Evolutionary conservation across 2,888 invertebrate genomes (phyloP).

Genomic region (Schrankia costaestrigalis): DNA sequence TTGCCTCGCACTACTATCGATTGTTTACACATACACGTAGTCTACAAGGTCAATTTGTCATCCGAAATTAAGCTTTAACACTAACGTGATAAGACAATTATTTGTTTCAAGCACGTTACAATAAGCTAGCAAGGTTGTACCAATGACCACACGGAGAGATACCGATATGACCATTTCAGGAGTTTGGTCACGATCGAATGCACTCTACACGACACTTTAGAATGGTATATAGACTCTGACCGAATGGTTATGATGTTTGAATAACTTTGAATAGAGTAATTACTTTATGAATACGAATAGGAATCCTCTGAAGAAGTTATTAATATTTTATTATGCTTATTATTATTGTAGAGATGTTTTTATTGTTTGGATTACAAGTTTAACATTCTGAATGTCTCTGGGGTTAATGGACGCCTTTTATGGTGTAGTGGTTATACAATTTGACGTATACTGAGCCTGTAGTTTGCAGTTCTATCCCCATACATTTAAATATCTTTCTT

Average conservation of each 20-base stretch:
- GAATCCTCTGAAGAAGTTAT: constrained; percentile 49
- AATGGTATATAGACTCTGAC: constrained; percentile 69
- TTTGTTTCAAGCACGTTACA: constrained; percentile 3
- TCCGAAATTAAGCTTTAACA: constrained; percentile 49
- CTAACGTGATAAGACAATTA: constrained; percentile 39
- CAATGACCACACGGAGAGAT: constrained; percentile 56
- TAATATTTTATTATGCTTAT: too few relatives aligned
- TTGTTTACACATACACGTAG: constrained; percentile 64
- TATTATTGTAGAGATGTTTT: too few relatives aligned
- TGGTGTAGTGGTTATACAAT: too few relatives aligned
- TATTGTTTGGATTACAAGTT: too few relatives aligned
- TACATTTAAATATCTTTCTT: too few relatives aligned
- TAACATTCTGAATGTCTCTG: too few relatives aligned
- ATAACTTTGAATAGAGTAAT: constrained; percentile 77
- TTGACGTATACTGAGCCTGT: too few relatives aligned
- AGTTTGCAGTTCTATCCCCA: too few relatives aligned
- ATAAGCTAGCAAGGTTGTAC: constrained; percentile 15
- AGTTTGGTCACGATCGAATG: constrained; percentile 72
- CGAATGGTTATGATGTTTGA: constrained; percentile 75
- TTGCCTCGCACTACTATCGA: constrained; percentile 57
- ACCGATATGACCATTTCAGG: constrained; percentile 67
- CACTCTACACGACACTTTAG: constrained; percentile 59
- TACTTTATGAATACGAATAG: constrained; percentile 69
- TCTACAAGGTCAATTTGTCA: constrained; percentile 45
- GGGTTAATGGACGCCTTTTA: too few relatives aligned